phyloP scores from a whole-genome alignment of 2,888 invertebrate species.

The Marasmarcha lunaedactyla region DNA sequence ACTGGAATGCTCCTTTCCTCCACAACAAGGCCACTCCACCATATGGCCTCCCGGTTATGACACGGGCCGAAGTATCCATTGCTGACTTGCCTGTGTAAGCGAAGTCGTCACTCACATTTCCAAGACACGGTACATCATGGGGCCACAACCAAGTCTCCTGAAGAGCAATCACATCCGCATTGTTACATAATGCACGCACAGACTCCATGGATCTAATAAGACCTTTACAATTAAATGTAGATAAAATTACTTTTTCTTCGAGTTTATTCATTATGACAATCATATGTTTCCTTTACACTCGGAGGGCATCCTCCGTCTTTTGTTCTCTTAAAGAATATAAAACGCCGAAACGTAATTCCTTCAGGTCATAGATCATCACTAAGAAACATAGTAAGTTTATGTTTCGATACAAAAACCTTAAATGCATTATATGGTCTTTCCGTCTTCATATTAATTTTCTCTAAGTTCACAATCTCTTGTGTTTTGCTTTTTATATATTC shows the following conservation, averaged over 20 bases:
- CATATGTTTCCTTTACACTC: not conserved
- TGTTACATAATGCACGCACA: not conserved
- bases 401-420: slow-evolving; percentile 8
- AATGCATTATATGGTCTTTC: slow-evolving; percentile 4
- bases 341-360: not conserved
- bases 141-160: slow-evolving; percentile 1
- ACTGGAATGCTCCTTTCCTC: not conserved
- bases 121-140: slow-evolving; percentile 2
- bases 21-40: not conserved
- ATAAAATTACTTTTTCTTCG: not conserved
- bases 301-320: not conserved
- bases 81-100: not conserved
- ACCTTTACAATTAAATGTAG: slow-evolving; percentile 2
- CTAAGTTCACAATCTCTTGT: not conserved
- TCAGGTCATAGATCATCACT: slow-evolving; percentile 4
- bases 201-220: not conserved
- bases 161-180: not conserved
- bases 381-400: slow-evolving; percentile 2
- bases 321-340: not conserved
- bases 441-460: slow-evolving; percentile 1
- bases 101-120: not conserved
- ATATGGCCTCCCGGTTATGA: too few relatives aligned
- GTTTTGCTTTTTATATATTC: not conserved
- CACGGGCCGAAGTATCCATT: not conserved
- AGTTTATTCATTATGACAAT: not conserved